These are phyloP conservation scores for Ostrea edulis DNA, from an alignment of 1,140 invertebrate genomes.

Conservation along the genomic window DNA sequence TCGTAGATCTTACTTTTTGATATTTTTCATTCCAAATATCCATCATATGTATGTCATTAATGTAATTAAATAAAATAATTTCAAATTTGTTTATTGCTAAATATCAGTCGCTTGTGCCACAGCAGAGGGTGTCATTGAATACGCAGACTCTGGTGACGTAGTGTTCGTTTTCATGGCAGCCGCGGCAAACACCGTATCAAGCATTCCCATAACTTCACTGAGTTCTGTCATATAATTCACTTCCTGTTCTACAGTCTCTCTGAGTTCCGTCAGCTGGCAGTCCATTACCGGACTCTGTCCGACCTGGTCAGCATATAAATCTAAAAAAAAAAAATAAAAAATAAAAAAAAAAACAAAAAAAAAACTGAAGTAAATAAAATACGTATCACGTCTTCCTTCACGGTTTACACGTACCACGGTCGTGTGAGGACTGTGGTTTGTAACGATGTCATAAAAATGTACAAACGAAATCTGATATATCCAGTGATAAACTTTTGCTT, in stretches of 20 bases:
- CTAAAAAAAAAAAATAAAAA: constrained; percentile 51
- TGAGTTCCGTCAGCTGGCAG: constrained; percentile 83
- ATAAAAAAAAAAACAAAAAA: no score
- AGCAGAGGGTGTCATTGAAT: neutral
- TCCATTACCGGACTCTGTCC: constrained; percentile 81
- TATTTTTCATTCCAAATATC: neutral
- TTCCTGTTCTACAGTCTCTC: constrained; percentile 85
- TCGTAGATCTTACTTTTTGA: neutral
- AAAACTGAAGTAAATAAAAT: no score
- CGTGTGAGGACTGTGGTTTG: no score
- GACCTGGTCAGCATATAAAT: constrained; percentile 73
- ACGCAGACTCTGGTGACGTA: neutral
- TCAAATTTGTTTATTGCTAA: neutral
- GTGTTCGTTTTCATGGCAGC: constrained; percentile 42
- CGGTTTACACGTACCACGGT: no score
- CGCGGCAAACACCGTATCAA: constrained; percentile 74
- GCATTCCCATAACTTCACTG: constrained; percentile 78
- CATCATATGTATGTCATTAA: no score
- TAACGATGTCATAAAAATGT: no score
- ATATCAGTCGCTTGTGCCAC: neutral
- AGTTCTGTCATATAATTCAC: constrained; percentile 80
- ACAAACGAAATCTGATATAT: no score
- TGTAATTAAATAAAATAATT: no score
- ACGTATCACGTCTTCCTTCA: no score
- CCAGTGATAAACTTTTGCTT: no score